These are phyloP conservation scores for Xenotilapia flavipinnis DNA, from an alignment of 2,113 vertebrate species.

Conservation along the genomic window DNA sequence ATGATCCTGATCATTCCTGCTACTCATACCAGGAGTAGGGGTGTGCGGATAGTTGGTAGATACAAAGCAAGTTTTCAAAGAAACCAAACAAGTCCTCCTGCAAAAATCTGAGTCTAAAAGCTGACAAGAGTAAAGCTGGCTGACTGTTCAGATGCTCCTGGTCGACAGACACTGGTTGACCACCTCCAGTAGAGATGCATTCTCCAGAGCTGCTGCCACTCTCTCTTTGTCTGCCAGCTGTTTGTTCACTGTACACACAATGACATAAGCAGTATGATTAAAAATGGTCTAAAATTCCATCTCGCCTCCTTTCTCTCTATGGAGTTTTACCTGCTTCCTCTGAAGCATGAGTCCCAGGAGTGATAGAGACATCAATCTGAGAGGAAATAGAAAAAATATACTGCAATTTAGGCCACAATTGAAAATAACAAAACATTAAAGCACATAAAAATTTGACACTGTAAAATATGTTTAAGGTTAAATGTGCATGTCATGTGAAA, in stretches of 20 bases:
- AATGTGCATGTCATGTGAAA: background rate
- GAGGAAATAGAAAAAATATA: background rate
- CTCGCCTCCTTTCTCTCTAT: background rate
- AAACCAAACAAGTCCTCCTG: background rate
- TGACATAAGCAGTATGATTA: background rate
- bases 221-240: conserved; percentile 96
- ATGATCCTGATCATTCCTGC: background rate
- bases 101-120: background rate
- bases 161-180: conserved; percentile 92
- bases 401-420: background rate
- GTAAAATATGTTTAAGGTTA: background rate
- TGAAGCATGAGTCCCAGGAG: conserved; percentile 88
- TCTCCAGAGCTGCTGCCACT: conserved; percentile 94
- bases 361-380: conserved; percentile 94
- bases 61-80: background rate
- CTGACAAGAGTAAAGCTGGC: background rate
- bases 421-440: background rate
- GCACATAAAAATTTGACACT: accelerated
- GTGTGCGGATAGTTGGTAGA: background rate
- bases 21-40: background rate
- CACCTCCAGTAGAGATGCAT: conserved; percentile 91
- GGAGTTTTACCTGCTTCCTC: conserved; percentile 80
- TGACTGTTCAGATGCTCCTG: conserved; percentile 45
- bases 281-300: background rate
- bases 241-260: conserved; percentile 83